Percentiles rank a stretch among this genome's conserved stretches.
phyloP scores from a whole-genome alignment of 2,113 vertebrate genomes.

The Myanophis thanlyinensis region DNA sequence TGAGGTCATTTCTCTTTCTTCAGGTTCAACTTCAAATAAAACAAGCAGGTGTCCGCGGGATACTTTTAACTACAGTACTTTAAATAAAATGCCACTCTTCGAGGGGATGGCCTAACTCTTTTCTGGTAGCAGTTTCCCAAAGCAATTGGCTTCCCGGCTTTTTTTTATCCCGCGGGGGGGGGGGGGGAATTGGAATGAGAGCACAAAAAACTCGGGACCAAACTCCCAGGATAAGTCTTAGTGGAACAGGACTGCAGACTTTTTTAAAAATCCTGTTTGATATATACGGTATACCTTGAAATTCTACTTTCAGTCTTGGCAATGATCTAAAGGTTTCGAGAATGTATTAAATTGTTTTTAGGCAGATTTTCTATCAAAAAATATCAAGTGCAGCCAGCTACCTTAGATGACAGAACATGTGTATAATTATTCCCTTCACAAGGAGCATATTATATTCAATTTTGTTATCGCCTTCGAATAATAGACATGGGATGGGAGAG shows the following conservation, averaged over 20 bases:
- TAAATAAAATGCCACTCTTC: neutral
- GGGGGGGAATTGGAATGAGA: no score
- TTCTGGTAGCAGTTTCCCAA: neutral
- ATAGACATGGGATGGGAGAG: no score
- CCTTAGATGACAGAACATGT: no score
- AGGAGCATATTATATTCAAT: neutral
- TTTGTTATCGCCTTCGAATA: neutral
- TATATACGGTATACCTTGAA: neutral
- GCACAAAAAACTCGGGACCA: neutral
- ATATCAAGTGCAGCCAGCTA: neutral
- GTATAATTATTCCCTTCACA: neutral
- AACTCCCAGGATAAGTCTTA: neutral
- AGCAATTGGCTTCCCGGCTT: no score
- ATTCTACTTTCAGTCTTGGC: neutral
- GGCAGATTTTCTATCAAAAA: neutral
- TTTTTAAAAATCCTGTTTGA: no score
- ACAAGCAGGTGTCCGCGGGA: neutral
- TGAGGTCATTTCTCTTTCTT: neutral
- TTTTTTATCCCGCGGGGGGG: neutral
- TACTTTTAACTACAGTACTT: neutral
- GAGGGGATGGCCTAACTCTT: neutral
- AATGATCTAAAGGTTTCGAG: neutral
- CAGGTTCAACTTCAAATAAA: neutral
- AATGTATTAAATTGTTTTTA: neutral
- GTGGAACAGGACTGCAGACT: neutral